Evolutionary conservation across 2,113 vertebrate species (phyloP).

Genomic region (Odobenus rosmarus): DNA sequence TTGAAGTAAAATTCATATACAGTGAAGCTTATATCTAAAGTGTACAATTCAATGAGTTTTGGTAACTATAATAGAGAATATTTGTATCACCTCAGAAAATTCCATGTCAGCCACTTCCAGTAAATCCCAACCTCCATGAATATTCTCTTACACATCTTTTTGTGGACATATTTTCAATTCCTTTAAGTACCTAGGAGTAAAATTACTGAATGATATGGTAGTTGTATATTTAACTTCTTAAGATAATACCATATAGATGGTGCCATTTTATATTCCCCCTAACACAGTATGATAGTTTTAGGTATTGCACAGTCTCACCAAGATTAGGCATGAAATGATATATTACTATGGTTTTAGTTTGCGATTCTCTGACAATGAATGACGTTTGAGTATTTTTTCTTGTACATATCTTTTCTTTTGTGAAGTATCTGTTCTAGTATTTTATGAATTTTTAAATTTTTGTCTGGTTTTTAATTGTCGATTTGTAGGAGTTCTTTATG

Average conservation of each 20-base stretch:
- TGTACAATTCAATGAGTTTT: neutral
- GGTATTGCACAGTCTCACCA: neutral
- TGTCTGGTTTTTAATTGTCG: neutral
- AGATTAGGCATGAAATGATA: neutral
- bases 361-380: neutral
- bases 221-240: neutral
- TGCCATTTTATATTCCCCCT: neutral
- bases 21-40: neutral
- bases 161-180: neutral
- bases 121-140: slow-evolving; percentile 21
- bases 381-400: neutral
- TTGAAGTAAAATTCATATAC: neutral
- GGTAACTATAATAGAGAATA: neutral
- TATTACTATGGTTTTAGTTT: neutral
- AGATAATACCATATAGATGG: neutral
- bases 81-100: neutral
- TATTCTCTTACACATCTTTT: neutral
- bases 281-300: neutral
- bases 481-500: neutral
- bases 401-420: neutral
- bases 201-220: neutral
- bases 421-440: neutral
- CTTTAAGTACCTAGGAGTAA: neutral
- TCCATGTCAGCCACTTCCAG: neutral
- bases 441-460: neutral